These are phyloP conservation scores for Morone saxatilis DNA, from an alignment of 2,113 vertebrate genomes.

Conservation along the genomic window DNA sequence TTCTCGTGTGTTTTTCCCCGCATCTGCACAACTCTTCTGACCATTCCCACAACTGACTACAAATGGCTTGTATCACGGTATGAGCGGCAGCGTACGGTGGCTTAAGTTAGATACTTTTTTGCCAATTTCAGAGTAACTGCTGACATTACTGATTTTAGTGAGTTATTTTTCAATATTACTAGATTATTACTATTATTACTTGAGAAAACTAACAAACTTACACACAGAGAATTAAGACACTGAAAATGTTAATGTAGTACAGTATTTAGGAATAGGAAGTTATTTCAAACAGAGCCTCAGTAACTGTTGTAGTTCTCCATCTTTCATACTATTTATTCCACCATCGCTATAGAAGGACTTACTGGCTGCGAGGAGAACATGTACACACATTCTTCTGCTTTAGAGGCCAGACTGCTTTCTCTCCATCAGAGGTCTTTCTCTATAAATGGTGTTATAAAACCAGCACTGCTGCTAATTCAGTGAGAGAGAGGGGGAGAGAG, in stretches of 20 bases:
- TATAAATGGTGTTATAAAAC: slow-evolving; percentile 75
- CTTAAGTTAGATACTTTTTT: no score
- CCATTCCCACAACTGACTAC: no score
- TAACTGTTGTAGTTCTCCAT: background rate
- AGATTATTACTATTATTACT: no score
- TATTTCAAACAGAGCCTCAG: background rate
- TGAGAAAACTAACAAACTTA: no score
- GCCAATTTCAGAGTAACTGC: no score
- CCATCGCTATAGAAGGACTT: background rate
- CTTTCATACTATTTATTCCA: background rate
- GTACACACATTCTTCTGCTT: slow-evolving; percentile 7
- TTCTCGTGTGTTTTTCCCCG: no score
- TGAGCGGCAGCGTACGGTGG: no score
- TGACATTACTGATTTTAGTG: no score
- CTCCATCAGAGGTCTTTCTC: slow-evolving; percentile 34
- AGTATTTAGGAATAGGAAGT: background rate
- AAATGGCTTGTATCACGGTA: no score
- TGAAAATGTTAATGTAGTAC: background rate
- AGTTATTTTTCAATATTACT: no score
- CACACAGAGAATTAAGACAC: background rate
- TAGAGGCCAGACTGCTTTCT: slow-evolving; percentile 27
- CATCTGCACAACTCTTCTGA: no score
- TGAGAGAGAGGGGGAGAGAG: slow-evolving; percentile 39
- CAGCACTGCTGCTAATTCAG: slow-evolving; percentile 70
- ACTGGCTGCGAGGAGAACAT: slow-evolving; percentile 17